These are phyloP conservation scores for Polyommatus icarus DNA, from an alignment of 2,888 invertebrate genomes.

Conservation along the genomic window DNA sequence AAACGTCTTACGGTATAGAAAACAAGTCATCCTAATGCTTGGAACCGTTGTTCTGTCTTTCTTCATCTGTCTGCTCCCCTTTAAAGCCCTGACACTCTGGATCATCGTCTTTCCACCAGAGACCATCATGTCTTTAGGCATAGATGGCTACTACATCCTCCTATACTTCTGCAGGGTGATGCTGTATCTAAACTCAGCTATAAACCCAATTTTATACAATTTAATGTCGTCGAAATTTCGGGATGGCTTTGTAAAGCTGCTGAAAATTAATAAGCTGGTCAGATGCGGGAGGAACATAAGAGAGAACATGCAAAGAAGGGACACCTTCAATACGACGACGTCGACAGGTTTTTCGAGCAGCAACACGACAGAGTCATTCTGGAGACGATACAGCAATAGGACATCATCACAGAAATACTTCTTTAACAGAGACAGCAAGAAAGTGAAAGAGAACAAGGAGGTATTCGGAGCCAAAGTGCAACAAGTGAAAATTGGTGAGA, in stretches of 20 bases:
- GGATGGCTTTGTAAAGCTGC: conserved; percentile 86
- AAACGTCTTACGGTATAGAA: conserved; percentile 86
- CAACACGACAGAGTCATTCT: conserved; percentile 81
- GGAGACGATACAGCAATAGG: conserved; percentile 82
- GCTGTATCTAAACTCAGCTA: conserved; percentile 93
- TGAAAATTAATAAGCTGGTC: conserved; percentile 74
- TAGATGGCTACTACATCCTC: conserved; percentile 90
- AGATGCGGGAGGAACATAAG: conserved; percentile 66
- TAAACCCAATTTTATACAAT: conserved; percentile 95
- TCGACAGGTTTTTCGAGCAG: conserved; percentile 81
- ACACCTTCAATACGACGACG: conserved; percentile 84
- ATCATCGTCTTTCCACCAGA: conserved; percentile 89
- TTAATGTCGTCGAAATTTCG: conserved; percentile 95
- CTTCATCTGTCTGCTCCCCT: conserved; percentile 93
- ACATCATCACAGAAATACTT: conserved; percentile 67
- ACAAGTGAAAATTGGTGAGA: conserved; percentile 68
- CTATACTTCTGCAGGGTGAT: conserved; percentile 92
- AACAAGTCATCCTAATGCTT: conserved; percentile 92
- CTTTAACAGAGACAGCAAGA: conserved; percentile 64
- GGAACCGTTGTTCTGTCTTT: conserved; percentile 94
- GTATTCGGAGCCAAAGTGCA: conserved; percentile 52
- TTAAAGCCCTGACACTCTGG: conserved; percentile 93
- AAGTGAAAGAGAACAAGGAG: conserved; percentile 55
- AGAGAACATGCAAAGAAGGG: conserved; percentile 82
- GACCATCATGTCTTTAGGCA: conserved; percentile 84